These are phyloP conservation scores for Trichosurus vulpecula DNA, from an alignment of 2,797 vertebrate genomes.

Conservation along the genomic window DNA sequence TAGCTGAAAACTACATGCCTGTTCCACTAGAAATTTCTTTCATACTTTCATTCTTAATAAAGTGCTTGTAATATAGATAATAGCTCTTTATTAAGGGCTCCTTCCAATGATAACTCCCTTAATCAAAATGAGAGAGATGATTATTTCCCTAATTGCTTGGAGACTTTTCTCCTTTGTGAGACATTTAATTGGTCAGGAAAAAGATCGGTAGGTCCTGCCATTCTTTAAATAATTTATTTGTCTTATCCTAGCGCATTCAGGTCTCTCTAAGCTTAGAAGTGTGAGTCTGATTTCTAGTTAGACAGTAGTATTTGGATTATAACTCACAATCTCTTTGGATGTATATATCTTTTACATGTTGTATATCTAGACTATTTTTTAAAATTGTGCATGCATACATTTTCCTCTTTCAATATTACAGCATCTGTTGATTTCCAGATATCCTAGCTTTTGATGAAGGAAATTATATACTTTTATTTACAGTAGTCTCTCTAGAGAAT, in stretches of 20 bases:
- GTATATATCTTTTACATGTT: slow-evolving; percentile 37
- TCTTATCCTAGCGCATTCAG: slow-evolving; percentile 35
- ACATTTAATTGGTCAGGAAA: not conserved
- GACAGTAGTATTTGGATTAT: slow-evolving; percentile 17
- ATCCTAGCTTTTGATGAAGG: slow-evolving; percentile 60
- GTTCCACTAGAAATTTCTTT: slow-evolving; percentile 72
- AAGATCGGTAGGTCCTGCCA: not conserved
- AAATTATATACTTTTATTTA: slow-evolving; percentile 65
- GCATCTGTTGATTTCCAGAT: slow-evolving; percentile 60
- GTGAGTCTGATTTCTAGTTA: not conserved
- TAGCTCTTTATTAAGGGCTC: slow-evolving; percentile 60
- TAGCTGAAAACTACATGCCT: slow-evolving; percentile 73
- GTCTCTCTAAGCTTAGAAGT: slow-evolving; percentile 16
- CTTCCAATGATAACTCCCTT: slow-evolving; percentile 19
- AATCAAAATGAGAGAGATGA: slow-evolving; percentile 35
- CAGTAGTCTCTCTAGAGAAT: slow-evolving; percentile 57
- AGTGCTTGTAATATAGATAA: slow-evolving; percentile 66
- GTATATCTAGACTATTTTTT: slow-evolving; percentile 34
- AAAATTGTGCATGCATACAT: slow-evolving; percentile 66
- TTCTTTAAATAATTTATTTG: slow-evolving; percentile 31
- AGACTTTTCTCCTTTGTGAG: slow-evolving; percentile 19
- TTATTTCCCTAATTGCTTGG: slow-evolving; percentile 30
- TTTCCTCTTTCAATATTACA: slow-evolving; percentile 56
- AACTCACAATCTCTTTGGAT: slow-evolving; percentile 50
- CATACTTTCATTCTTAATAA: slow-evolving; percentile 65